Evolutionary conservation across 2,888 invertebrate genomes (phyloP).

Genomic region (Platerodrilus igneus): DNA sequence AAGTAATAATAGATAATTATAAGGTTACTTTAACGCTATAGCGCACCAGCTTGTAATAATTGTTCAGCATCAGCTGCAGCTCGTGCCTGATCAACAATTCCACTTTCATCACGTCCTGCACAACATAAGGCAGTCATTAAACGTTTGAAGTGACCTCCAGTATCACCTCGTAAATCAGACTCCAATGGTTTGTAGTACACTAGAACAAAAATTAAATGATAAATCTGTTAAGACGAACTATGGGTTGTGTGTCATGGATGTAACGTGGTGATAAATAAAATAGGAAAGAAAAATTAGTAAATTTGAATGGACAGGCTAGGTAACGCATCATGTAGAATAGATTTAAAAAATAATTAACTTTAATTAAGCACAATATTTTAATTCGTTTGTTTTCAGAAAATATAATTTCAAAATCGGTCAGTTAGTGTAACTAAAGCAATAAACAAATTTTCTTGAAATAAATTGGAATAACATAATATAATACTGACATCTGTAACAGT

Average conservation of each 20-base stretch:
- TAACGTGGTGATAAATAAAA: not conserved
- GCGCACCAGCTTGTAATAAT: constrained; percentile 74
- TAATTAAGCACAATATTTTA: no score
- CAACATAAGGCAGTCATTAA: constrained; percentile 80
- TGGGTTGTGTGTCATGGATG: not conserved
- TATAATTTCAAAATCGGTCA: no score
- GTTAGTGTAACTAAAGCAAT: no score
- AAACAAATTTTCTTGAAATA: no score
- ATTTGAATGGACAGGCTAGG: no score
- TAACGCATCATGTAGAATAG: no score
- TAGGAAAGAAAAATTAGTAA: no score
- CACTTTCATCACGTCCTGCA: constrained; percentile 78
- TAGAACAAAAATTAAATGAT: constrained; percentile 28
- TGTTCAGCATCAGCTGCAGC: constrained; percentile 81
- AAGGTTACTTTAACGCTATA: constrained; percentile 27
- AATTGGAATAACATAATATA: no score
- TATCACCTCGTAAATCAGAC: constrained; percentile 79
- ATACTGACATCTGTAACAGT: no score
- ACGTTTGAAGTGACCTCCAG: constrained; percentile 87
- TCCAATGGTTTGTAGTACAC: no score
- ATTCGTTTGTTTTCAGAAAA: no score
- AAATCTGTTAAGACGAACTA: constrained; percentile 10
- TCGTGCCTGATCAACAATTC: constrained; percentile 62
- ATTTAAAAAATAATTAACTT: no score
- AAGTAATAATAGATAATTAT: constrained; percentile 8